Percentiles rank a stretch among this genome's conserved stretches.
Conservation (phyloP, 2,888 invertebrate genomes). For the Scrobipalpa costella region DNA sequence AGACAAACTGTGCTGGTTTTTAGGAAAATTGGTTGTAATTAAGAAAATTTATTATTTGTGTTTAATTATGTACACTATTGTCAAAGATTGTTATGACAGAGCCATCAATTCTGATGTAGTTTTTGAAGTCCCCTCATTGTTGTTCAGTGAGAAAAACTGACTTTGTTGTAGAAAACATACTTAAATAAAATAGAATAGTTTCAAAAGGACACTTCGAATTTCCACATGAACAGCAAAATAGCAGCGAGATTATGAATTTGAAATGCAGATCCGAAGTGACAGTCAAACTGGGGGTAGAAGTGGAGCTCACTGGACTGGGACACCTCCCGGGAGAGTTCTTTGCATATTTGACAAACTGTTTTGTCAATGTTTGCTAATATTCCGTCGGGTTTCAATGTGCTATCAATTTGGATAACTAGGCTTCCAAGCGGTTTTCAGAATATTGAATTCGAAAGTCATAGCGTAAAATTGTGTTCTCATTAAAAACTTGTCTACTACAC, state of each 20-base stretch:
- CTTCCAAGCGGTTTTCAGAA: neutral
- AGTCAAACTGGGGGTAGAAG: conserved; percentile 35
- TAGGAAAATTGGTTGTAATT: no score
- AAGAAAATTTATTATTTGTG: no score
- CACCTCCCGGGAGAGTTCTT: conserved; percentile 56
- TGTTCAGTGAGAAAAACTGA: no score
- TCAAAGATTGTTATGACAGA: no score
- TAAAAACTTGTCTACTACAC: no score
- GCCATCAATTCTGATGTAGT: no score
- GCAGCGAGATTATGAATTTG: conserved; percentile 51
- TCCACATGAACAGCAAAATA: conserved; percentile 6
- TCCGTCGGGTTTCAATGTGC: neutral
- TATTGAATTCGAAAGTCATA: neutral
- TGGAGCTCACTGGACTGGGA: conserved; percentile 40
- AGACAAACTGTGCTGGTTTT: no score
- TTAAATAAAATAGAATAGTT: neutral
- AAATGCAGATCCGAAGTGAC: conserved; percentile 55
- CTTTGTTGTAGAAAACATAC: no score
- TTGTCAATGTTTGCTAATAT: conserved; percentile 46
- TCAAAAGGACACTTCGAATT: neutral
- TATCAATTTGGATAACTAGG: neutral
- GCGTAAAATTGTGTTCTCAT: neutral
- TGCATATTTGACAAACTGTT: conserved; percentile 67
- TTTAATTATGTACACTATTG: no score
- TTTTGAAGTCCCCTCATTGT: no score